Percentiles rank a stretch among this genome's conserved stretches.
Conservation (phyloP, 2,113 vertebrate species). For the Anguilla japonica region DNA sequence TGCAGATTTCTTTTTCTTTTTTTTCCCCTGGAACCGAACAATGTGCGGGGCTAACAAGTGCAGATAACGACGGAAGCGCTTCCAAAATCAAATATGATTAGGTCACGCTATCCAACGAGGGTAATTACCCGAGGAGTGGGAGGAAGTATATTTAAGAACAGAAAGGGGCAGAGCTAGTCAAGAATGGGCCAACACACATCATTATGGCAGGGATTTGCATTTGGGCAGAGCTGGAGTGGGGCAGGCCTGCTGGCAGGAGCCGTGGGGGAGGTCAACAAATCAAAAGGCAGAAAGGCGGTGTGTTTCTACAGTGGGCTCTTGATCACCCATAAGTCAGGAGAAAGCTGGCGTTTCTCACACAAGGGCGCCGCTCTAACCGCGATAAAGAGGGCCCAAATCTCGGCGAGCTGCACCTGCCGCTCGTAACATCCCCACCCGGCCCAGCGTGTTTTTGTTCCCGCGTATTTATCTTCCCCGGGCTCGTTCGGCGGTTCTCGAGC, state of each 20-base stretch:
- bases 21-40: constrained; percentile 36
- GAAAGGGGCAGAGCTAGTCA: constrained; percentile 51
- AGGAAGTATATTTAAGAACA: constrained; percentile 50
- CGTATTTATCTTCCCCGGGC: not conserved
- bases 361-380: not conserved
- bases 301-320: not conserved
- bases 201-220: constrained; percentile 61
- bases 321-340: not conserved
- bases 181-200: constrained; percentile 50
- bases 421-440: not conserved
- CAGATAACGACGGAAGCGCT: constrained; percentile 62
- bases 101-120: constrained; percentile 64
- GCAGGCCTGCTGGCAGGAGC: not conserved
- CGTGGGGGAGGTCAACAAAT: not conserved
- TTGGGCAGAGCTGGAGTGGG: constrained; percentile 33
- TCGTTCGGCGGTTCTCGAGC: too few relatives aligned
- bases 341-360: not conserved
- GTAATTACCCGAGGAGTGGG: constrained; percentile 63
- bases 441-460: constrained; percentile 10
- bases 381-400: not conserved
- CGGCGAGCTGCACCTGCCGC: not conserved
- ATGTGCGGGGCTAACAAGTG: constrained; percentile 63
- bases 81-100: constrained; percentile 74
- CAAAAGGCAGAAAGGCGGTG: not conserved
- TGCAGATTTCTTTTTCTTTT: constrained; percentile 35